Evolutionary conservation across 2,888 invertebrate genomes (phyloP).

Genomic region (Lepetodrilus schrolli): DNA sequence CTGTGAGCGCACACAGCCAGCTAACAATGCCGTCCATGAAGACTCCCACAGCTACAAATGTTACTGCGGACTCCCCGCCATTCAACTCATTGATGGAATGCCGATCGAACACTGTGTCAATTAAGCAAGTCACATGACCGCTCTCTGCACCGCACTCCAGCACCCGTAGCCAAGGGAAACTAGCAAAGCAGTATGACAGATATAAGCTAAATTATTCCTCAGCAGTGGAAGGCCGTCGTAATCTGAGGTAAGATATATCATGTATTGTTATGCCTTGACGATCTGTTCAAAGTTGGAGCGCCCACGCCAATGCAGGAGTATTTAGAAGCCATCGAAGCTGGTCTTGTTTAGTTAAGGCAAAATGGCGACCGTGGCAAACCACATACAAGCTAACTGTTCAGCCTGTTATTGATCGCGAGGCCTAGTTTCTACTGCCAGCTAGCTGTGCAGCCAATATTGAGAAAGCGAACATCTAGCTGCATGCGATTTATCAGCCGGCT

Average conservation of each 20-base stretch:
- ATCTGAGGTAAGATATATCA: not conserved
- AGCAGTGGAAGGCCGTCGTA: not conserved
- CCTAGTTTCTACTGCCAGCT: not conserved
- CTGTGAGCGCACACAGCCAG: no score
- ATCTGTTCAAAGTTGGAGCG: not conserved
- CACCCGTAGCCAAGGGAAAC: not conserved
- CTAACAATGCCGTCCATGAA: not conserved
- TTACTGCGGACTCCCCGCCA: not conserved
- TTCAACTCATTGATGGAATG: constrained; percentile 8
- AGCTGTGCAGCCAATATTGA: not conserved
- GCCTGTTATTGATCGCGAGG: not conserved
- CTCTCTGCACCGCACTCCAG: not conserved
- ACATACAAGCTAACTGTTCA: constrained; percentile 18
- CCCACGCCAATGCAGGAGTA: not conserved
- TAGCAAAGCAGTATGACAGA: not conserved
- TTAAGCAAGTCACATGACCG: constrained; percentile 23
- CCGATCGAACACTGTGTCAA: constrained; percentile 20
- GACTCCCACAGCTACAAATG: constrained; percentile 6
- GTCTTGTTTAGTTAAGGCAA: constrained; percentile 12
- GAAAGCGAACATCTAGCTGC: not conserved
- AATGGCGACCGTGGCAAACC: constrained; percentile 3
- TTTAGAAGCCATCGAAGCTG: not conserved
- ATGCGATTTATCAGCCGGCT: not conserved
- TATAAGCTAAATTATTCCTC: not conserved
- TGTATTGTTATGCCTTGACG: not conserved